phyloP scores from a whole-genome alignment of 2,888 invertebrate genomes.

The Microchrysa polita region DNA sequence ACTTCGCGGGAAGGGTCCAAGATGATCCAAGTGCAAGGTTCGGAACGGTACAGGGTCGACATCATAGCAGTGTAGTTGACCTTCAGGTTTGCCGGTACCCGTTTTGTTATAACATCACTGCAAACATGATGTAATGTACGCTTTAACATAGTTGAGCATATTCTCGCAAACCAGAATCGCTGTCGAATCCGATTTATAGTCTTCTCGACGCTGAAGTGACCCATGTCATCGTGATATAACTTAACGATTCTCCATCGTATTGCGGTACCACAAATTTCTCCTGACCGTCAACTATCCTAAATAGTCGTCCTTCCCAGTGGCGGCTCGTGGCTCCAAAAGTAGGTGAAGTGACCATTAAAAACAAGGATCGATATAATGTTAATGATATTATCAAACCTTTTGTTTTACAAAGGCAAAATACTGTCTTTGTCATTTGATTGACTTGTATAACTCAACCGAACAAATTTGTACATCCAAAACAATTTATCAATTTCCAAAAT shows the following conservation, averaged over 20 bases:
- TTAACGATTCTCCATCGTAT: too few species aligned
- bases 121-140: slow-evolving; percentile 46
- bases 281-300: not conserved
- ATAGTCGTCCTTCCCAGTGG: not conserved
- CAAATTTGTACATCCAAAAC: too few species aligned
- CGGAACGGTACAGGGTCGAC: not conserved
- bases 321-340: too few species aligned
- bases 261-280: not conserved
- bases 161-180: slow-evolving; percentile 52
- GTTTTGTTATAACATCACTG: slow-evolving; percentile 44
- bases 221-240: slow-evolving; percentile 42
- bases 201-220: slow-evolving; percentile 49
- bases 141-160: slow-evolving; percentile 43
- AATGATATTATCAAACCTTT: too few species aligned
- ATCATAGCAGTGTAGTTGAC: not conserved
- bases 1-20: slow-evolving; percentile 41
- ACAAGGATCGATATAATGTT: too few species aligned
- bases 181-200: slow-evolving; percentile 43
- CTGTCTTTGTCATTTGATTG: too few species aligned
- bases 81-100: slow-evolving; percentile 13
- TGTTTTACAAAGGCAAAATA: too few species aligned
- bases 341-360: too few species aligned
- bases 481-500: too few species aligned
- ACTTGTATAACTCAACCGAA: too few species aligned
- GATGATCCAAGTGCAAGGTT: slow-evolving; percentile 11